Evolutionary conservation across 2,888 invertebrate species (phyloP).

Genomic region (Aspidiotus destructor): DNA sequence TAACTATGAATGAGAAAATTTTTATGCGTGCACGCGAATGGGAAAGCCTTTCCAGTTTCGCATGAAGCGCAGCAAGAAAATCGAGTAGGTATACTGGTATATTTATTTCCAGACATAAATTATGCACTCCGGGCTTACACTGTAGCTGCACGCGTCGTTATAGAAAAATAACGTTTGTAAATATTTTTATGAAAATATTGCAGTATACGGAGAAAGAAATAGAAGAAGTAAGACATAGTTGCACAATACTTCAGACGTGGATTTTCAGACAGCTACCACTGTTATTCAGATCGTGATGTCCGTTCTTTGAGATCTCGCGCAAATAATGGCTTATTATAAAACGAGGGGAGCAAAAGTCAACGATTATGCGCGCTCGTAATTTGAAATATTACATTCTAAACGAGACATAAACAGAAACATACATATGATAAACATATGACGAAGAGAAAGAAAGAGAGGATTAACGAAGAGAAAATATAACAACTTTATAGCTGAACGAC

Average conservation of each 20-base stretch:
- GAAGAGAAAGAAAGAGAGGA: constrained; percentile 3
- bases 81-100: too few relatives aligned
- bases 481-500: constrained; percentile 35
- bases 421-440: constrained; percentile 8
- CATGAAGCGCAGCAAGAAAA: too few relatives aligned
- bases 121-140: too few relatives aligned
- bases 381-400: constrained; percentile 25
- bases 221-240: not conserved
- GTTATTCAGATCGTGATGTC: constrained; percentile 29
- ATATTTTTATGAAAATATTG: too few relatives aligned
- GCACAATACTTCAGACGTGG: constrained; percentile 1
- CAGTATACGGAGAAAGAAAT: not conserved
- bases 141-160: too few relatives aligned
- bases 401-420: constrained; percentile 29
- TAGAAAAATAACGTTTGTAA: too few relatives aligned
- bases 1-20: too few relatives aligned
- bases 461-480: constrained; percentile 14
- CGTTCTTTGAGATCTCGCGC: constrained; percentile 27
- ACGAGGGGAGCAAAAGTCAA: constrained; percentile 32
- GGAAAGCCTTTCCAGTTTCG: too few relatives aligned
- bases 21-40: too few relatives aligned
- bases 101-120: too few relatives aligned
- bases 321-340: constrained; percentile 33
- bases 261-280: constrained; percentile 14
- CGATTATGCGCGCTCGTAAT: constrained; percentile 31